phyloP scores from a whole-genome alignment of 2,888 invertebrate genomes.

The Ectemnius cavifrons region DNA sequence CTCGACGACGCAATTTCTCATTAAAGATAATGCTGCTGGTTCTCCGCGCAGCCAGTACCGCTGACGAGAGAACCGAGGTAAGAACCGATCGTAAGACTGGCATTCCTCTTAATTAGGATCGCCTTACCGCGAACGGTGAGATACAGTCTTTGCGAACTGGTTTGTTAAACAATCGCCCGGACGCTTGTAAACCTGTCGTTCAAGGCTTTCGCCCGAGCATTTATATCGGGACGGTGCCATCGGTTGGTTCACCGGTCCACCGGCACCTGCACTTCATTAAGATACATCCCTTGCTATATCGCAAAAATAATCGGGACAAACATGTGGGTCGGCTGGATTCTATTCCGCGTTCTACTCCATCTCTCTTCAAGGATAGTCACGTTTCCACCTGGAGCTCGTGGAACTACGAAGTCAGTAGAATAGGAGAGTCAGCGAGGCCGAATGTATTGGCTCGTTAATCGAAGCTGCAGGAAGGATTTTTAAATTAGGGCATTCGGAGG shows the following conservation, averaged over 20 bases:
- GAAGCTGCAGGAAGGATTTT: neutral
- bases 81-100: slow-evolving; percentile 50
- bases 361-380: no score
- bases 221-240: no score
- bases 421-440: no score
- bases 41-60: slow-evolving; percentile 35
- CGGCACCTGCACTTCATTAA: no score
- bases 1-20: slow-evolving; percentile 53
- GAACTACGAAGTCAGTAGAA: no score
- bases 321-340: no score
- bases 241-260: no score
- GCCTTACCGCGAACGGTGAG: slow-evolving; percentile 33
- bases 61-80: slow-evolving; percentile 38
- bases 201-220: slow-evolving; percentile 1
- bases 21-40: slow-evolving; percentile 58
- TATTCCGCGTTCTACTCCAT: no score
- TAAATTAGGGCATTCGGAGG: neutral
- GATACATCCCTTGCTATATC: no score
- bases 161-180: slow-evolving; percentile 50
- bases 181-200: slow-evolving; percentile 16
- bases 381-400: no score
- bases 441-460: no score
- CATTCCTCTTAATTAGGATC: slow-evolving; percentile 64
- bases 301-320: no score
- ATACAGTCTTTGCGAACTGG: slow-evolving; percentile 38